Base-by-base conservation (phyloP, 2,113 vertebrate genomes). In the Corydoras maculifer region DNA sequence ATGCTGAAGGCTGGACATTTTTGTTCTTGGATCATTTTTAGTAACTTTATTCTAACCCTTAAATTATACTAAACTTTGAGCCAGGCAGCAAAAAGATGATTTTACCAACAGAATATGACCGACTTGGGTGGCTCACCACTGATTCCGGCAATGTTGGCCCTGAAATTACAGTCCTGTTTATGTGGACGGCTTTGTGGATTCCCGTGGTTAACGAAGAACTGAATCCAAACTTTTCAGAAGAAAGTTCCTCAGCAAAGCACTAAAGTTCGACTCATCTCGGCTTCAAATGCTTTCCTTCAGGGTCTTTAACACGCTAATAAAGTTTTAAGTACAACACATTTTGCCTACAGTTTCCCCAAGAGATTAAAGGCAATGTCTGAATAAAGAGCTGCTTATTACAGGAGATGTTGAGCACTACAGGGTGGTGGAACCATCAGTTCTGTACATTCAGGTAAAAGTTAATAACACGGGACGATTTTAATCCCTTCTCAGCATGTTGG, bases 141-240 rank as follows among this genome's bases (percentile, higher is more conserved):
- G n/a, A 10, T n/a, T 49, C 35, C 58, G 66, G 35, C n/a, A 68
- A 58, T 10, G 58, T 32, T 58, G 54, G 54, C 9, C 35, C 6
- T 59, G 32, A 68, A 48, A 29, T 58, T 25, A 32, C 48, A 3
- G 43, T 58, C 55, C 32, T 48, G 54, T 7, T 43, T 11, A 48
- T 61, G 30, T 35, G 35, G 35, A 30, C 60, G 30, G 32, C 11
- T 7, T 35, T 29, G 62, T 65, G 43, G 66, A 59, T 31, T 59
- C 35, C 66, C 1, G 18, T 68, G 66, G 66, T 68, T 59, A 58
- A 58, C 18, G n/a, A 50, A 30, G 13, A 59, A 59, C 15, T 14
- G 11, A 50, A 30, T 61, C 50, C 60, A 63, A 15, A 58, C 15
- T 57, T 25, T 57, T 62, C 7, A 25, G 4, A 43, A 11, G 9